Evolutionary conservation across 2,888 invertebrate species (phyloP), one percentile per base, ranked within the genome.

Genomic region (Phoronis australis): DNA sequence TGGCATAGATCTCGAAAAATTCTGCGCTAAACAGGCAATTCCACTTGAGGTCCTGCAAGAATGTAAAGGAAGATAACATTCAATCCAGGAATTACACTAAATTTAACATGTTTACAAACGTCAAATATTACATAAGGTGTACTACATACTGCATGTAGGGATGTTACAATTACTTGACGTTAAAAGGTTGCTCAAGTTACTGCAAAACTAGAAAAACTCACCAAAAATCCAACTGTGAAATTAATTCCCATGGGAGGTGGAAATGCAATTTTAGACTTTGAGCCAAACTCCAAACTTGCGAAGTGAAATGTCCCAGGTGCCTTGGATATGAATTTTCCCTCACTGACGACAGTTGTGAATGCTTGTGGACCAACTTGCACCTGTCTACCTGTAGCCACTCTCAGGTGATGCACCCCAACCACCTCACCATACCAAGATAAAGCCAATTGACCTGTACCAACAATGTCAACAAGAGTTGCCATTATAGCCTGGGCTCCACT

Each of bases 361-460:
- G 66, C 66, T 9, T 49, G 42, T 21, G 37, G 47, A 6, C 65
- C 60, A n/a, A 67, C 57, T 39, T 38, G 47, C 22, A 62, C 60
- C 3, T 56, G 55, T 21, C 64, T 42, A 5, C 64, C 64, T 1
- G 66, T 64, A 1, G 65, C 60, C 27, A 67, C 65, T 23, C 66
- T 57, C 46, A 67, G 42, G 39, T 65, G 63, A 3, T 57, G 51
- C 1, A 65, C 63, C 27, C 62, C 61, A n/a, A 67, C 56, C 26
- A 65, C 55, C 47, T 65, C 66, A 18, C 64, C 64, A 48, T 63
- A 54, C 65, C 65, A 67, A 35, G 55, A 54, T n/a, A 67, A 54
- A 15, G 67, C 67, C 20, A 62, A 57, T 45, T 65, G 59, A 27
- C 67, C 67, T 9, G 40, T 37, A 5, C 67, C 67, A 5, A 66